Percentiles rank a stretch among this genome's conserved stretches.
Evolutionary conservation across 1,140 invertebrate genomes (phyloP).

Genomic region (Trichonephila clavata): DNA sequence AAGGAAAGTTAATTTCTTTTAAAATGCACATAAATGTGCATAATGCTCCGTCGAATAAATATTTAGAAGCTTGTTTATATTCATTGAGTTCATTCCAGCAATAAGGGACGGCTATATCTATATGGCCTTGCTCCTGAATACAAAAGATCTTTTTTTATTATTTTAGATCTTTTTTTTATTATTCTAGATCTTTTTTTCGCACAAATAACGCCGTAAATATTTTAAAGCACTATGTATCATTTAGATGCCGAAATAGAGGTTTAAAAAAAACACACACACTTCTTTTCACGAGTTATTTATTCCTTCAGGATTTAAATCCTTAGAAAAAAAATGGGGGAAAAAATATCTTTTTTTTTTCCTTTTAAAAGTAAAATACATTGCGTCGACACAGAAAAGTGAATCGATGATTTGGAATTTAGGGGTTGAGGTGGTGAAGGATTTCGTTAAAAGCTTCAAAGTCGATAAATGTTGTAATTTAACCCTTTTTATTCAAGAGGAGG

Average conservation of each 20-base stretch:
- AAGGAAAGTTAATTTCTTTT: constrained; percentile 62
- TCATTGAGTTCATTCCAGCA: constrained; percentile 41
- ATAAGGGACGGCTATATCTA: not conserved
- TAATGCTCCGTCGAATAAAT: constrained; percentile 58
- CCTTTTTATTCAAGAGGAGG: not conserved
- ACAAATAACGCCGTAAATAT: constrained; percentile 52
- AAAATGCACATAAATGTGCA: constrained; percentile 70
- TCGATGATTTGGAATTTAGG: constrained; percentile 14
- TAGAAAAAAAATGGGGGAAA: not conserved
- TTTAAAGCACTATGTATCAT: constrained; percentile 55
- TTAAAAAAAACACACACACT: not conserved
- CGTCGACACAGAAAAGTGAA: not conserved
- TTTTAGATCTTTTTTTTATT: not conserved
- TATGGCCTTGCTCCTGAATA: not conserved
- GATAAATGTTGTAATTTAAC: constrained; percentile 16
- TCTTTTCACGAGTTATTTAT: not conserved
- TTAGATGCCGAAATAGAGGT: not conserved
- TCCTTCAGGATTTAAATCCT: not conserved
- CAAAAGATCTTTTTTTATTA: not conserved
- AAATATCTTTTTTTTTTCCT: too few relatives aligned
- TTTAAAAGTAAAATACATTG: not conserved
- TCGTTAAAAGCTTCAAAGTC: not conserved
- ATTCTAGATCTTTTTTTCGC: not conserved
- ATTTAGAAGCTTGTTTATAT: constrained; percentile 63
- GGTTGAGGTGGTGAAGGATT: not conserved